These are phyloP conservation scores for Sylvilagus bachmani DNA, from an alignment of 2,113 vertebrate genomes.

Conservation along the genomic window DNA sequence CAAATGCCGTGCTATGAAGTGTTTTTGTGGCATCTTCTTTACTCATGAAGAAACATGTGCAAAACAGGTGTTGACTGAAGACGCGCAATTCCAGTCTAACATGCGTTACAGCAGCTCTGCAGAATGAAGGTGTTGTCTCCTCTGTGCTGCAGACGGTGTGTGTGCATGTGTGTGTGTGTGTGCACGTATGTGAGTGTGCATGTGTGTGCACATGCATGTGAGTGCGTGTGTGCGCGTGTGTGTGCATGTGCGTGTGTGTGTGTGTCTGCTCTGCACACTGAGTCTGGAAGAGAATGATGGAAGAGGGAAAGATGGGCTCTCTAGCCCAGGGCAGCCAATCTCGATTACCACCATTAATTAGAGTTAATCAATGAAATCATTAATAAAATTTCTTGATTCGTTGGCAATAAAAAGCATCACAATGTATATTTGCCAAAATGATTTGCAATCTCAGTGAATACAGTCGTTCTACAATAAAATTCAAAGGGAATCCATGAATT, in stretches of 20 bases:
- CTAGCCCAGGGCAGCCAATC: not conserved
- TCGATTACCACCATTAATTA: slow-evolving; percentile 20
- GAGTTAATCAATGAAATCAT: slow-evolving; percentile 74
- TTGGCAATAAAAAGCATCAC: slow-evolving; percentile 53
- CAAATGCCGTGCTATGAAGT: not conserved
- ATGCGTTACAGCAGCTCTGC: not conserved
- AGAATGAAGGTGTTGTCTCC: rapidly evolving
- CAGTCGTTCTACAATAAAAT: slow-evolving; percentile 61
- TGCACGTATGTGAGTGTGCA: not conserved
- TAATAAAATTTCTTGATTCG: slow-evolving; percentile 75
- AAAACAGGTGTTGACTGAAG: not conserved
- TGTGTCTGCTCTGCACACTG: not conserved
- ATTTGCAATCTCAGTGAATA: slow-evolving; percentile 63
- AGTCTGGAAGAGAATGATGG: not conserved
- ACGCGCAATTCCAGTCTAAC: not conserved
- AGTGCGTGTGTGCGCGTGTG: too few species aligned
- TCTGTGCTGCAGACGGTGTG: not conserved
- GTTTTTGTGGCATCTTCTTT: not conserved
- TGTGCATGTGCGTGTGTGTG: not conserved
- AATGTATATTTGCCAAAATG: slow-evolving; percentile 66
- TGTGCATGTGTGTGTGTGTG: too few species aligned
- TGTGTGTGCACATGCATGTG: too few species aligned
- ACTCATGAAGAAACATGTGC: not conserved
- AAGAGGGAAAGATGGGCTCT: not conserved
- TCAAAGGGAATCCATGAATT: slow-evolving; percentile 60